phyloP scores from a whole-genome alignment of 2,888 invertebrate genomes.

The Philhelius pedissequus region DNA sequence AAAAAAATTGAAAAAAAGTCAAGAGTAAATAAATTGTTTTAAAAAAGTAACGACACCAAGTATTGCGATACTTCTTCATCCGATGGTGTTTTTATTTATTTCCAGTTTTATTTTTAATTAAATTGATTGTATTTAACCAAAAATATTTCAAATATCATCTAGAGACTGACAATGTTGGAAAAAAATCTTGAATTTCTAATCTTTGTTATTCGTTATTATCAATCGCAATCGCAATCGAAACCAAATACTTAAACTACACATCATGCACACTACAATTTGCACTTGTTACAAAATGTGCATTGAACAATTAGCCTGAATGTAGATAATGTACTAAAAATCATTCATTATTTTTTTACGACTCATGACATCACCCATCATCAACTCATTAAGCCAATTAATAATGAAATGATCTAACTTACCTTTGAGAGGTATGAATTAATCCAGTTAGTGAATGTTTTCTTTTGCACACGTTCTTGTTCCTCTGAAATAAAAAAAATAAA shows the following conservation, averaged over 20 bases:
- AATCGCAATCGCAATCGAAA: too few species aligned
- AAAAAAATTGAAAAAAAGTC: too few species aligned
- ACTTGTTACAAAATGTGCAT: background rate
- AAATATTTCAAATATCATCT: background rate
- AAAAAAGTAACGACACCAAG: too few species aligned
- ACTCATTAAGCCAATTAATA: background rate
- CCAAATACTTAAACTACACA: background rate
- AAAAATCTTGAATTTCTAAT: background rate
- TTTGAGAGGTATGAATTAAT: slow-evolving; percentile 98
- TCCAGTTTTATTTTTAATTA: too few species aligned
- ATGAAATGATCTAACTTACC: slow-evolving; percentile 82
- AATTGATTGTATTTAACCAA: background rate
- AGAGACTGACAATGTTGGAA: background rate
- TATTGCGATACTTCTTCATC: too few species aligned
- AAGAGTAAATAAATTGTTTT: too few species aligned
- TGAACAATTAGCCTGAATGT: background rate
- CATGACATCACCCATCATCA: background rate
- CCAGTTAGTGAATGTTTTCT: slow-evolving; percentile 99
- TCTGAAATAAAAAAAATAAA: slow-evolving; percentile 84
- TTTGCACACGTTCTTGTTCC: slow-evolving; percentile 99
- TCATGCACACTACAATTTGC: background rate
- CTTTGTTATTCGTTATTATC: too few species aligned
- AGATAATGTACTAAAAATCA: background rate
- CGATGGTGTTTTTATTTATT: too few species aligned
- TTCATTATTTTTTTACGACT: background rate